Percentiles rank a stretch among this genome's conserved stretches.
These are phyloP conservation scores for Tipula helvola DNA, from an alignment of 2,888 invertebrate genomes.

Conservation along the genomic window DNA sequence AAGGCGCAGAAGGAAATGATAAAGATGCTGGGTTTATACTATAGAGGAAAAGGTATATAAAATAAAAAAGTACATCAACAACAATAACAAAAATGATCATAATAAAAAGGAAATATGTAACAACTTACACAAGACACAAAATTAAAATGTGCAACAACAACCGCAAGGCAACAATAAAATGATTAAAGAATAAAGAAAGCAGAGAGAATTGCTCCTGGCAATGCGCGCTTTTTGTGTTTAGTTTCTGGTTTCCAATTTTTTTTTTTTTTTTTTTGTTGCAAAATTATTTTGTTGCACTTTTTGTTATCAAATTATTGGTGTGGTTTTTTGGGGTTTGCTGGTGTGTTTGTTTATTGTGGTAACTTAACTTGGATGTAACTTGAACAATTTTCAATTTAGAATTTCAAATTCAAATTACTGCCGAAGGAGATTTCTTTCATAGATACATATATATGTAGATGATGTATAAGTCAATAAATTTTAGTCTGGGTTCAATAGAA, in stretches of 20 bases:
- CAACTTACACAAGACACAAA: background rate
- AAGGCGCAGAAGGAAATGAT: background rate
- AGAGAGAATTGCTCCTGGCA: background rate
- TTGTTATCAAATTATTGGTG: background rate
- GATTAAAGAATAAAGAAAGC: background rate
- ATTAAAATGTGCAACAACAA: background rate
- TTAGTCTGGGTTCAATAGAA: no score
- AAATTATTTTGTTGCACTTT: background rate
- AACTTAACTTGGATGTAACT: background rate
- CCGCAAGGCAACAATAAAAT: background rate
- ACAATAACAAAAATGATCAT: background rate
- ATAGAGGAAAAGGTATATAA: background rate
- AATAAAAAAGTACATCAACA: background rate
- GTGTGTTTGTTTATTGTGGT: background rate
- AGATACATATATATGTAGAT: no score
- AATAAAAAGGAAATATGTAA: background rate
- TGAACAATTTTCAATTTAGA: no score
- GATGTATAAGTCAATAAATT: no score
- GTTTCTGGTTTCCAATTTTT: background rate
- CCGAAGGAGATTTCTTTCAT: background rate
- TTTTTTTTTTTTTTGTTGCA: background rate
- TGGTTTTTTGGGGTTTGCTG: background rate
- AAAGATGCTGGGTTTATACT: background rate
- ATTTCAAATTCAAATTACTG: background rate
- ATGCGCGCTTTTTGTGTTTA: background rate